Evolutionary conservation across 2,888 invertebrate species (phyloP).

Genomic region (Caenorhabditis panamensis): DNA sequence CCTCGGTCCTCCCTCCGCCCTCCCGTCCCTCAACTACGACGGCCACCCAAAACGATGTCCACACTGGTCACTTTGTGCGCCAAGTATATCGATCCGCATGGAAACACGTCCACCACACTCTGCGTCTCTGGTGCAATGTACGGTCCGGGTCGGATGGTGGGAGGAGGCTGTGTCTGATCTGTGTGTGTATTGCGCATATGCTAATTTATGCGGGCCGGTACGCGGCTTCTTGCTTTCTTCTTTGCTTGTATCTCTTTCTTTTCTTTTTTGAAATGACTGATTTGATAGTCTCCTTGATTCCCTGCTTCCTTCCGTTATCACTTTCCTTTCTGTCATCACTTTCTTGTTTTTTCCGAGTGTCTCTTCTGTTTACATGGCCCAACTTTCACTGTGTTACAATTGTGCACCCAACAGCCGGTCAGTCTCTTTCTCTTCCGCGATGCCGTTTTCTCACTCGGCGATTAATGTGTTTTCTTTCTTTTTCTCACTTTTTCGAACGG

Average conservation of each 20-base stretch:
- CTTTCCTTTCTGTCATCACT: conserved; percentile 42
- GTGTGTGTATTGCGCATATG: conserved; percentile 56
- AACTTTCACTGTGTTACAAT: conserved; percentile 20
- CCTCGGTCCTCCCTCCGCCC: conserved; percentile 10
- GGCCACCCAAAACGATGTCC: conserved; percentile 62
- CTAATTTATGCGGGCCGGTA: conserved; percentile 43
- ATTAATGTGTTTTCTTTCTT: background rate
- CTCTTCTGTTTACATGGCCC: conserved; percentile 2
- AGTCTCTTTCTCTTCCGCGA: conserved; percentile 2
- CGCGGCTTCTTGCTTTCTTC: conserved; percentile 37
- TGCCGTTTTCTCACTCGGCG: conserved; percentile 6
- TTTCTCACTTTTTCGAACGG: background rate
- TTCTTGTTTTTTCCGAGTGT: conserved; percentile 27
- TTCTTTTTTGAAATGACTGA: conserved; percentile 45
- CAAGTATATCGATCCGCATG: conserved; percentile 55
- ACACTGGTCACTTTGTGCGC: conserved; percentile 57
- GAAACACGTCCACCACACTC: conserved; percentile 32
- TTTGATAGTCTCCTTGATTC: conserved; percentile 36
- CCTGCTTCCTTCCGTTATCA: conserved; percentile 15
- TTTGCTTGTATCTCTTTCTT: conserved; percentile 52
- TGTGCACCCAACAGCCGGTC: conserved; percentile 8
- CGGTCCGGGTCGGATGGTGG: conserved; percentile 2
- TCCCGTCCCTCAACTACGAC: conserved; percentile 54
- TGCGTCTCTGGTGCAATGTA: conserved; percentile 41
- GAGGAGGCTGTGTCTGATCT: conserved; percentile 11